Percentiles rank a stretch among this genome's conserved stretches.
Conservation (phyloP, 30 jellyfish, hydroid and myxozoan genomes). For the Pelagia noctiluca region DNA sequence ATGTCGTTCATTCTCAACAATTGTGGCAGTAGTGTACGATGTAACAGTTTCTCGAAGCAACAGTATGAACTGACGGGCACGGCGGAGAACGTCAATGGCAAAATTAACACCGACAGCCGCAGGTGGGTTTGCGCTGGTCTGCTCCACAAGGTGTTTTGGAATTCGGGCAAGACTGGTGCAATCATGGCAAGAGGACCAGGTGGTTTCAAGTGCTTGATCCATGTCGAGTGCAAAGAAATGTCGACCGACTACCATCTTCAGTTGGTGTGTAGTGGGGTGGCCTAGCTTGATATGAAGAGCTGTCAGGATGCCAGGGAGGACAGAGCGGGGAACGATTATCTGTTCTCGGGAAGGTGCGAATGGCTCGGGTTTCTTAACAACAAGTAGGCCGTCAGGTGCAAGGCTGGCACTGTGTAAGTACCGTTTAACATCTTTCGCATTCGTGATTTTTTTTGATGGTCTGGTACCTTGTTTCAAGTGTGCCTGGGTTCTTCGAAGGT, state of each 20-base stretch:
- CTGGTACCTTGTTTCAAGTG: too few relatives aligned
- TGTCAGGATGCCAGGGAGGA: constrained; percentile 44
- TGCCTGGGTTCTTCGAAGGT: too few relatives aligned
- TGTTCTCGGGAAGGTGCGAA: constrained; percentile 21
- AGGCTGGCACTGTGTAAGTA: too few relatives aligned
- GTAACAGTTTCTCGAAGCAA: constrained; percentile 39
- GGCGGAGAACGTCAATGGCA: constrained; percentile 51
- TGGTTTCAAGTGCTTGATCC: constrained; percentile 12
- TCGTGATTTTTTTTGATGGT: too few relatives aligned
- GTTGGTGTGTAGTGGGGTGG: constrained; percentile 52
- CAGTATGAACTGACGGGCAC: constrained; percentile 51
- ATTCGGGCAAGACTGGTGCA: constrained; percentile 23
- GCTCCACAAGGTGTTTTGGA: constrained; percentile 15
- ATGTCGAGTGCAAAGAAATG: constrained; percentile 55
- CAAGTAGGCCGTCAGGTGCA: too few relatives aligned
- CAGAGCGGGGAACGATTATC: constrained; percentile 53
- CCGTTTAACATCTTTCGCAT: too few relatives aligned
- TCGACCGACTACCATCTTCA: constrained; percentile 24
- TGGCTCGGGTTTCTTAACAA: too few relatives aligned
- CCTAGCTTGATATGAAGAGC: constrained; percentile 54
- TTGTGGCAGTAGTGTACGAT: constrained; percentile 27
- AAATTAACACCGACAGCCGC: constrained; percentile 35
- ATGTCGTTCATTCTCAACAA: constrained; percentile 16
- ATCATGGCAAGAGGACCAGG: constrained; percentile 30
- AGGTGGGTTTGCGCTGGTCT: constrained; percentile 32